phyloP scores from a whole-genome alignment of 37 sponge, comb jelly and placozoan species.

The Axinella damicornis region DNA sequence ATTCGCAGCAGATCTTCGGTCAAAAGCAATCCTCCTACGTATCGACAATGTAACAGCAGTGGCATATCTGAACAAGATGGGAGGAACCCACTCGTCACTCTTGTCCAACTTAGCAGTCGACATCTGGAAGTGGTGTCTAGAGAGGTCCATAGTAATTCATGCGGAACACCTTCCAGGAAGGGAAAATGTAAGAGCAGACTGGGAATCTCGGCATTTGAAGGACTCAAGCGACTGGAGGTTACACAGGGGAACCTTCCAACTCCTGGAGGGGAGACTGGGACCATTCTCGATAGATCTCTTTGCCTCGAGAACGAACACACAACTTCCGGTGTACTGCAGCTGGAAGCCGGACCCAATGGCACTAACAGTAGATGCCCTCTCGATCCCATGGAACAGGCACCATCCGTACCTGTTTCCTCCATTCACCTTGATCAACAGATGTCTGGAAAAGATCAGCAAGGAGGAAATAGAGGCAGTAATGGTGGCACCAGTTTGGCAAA shows the following conservation, averaged over 20 bases:
- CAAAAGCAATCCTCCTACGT: background rate
- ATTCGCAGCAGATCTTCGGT: background rate
- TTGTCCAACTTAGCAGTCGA: conserved; percentile 25
- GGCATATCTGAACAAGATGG: conserved; percentile 36
- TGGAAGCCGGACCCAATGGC: no score
- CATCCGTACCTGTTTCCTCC: no score
- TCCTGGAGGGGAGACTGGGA: no score
- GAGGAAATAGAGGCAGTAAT: conserved; percentile 4
- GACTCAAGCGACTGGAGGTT: conserved; percentile 7
- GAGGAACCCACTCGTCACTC: conserved; percentile 17
- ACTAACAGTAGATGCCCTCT: no score
- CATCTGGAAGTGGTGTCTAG: conserved; percentile 62
- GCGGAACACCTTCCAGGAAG: conserved; percentile 42
- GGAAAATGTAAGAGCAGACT: conserved; percentile 26
- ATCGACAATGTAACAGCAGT: conserved; percentile 36
- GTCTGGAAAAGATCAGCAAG: no score
- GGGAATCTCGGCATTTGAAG: background rate
- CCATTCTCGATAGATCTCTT: no score
- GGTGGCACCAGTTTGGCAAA: conserved; percentile 3
- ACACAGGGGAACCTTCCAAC: no score
- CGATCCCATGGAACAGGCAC: no score
- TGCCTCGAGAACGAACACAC: no score
- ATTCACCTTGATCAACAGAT: no score
- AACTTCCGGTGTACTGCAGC: no score
- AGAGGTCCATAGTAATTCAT: background rate